Percentiles rank a stretch among this genome's conserved stretches.
These are phyloP conservation scores for Pseudomyrmex dendroicus DNA, from an alignment of 1,140 invertebrate species.

Conservation along the genomic window DNA sequence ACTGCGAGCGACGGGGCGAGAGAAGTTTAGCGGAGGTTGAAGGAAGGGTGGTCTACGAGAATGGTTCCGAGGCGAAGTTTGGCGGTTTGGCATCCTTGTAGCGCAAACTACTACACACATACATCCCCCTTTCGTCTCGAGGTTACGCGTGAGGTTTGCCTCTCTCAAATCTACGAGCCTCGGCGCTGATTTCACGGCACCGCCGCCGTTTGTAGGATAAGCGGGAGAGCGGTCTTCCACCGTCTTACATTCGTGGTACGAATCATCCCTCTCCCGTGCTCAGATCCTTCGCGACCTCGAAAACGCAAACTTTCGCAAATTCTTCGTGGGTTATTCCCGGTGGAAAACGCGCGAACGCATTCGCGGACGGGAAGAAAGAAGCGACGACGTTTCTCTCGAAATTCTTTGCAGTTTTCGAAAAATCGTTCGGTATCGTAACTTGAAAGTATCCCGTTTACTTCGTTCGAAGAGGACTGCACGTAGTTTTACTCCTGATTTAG, in stretches of 20 bases:
- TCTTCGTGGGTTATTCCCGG: constrained; percentile 16
- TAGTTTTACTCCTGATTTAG: neutral
- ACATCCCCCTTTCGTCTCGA: neutral
- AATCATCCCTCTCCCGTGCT: neutral
- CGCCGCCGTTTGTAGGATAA: constrained; percentile 53
- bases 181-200: constrained; percentile 56
- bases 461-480: no score
- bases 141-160: constrained; percentile 31
- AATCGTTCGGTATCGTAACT: no score
- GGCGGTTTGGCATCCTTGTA: constrained; percentile 63
- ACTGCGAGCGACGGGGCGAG: no score
- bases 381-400: no score
- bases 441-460: no score
- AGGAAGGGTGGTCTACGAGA: constrained; percentile 51
- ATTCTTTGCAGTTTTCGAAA: no score
- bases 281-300: constrained; percentile 37
- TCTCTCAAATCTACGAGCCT: constrained; percentile 22
- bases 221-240: constrained; percentile 31
- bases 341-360: neutral
- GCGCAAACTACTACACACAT: constrained; percentile 47
- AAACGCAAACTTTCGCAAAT: constrained; percentile 52
- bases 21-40: neutral
- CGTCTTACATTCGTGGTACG: no score
- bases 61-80: constrained; percentile 66
- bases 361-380: constrained; percentile 7